Base-by-base conservation (phyloP, 2,797 vertebrate genomes). In the Carapus acus region DNA sequence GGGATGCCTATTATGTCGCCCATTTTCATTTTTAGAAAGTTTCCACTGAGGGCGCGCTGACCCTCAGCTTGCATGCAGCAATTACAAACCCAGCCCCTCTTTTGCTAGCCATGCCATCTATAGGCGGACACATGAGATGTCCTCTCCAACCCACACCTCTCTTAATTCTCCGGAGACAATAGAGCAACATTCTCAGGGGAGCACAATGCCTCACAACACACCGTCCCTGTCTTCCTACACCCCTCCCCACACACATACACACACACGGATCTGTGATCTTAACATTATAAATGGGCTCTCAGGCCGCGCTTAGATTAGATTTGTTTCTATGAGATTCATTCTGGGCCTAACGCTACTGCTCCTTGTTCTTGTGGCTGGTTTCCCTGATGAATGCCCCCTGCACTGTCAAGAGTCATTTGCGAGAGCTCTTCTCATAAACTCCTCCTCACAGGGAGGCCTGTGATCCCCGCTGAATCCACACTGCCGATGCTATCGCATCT, bases 281-380 rank as follows among this genome's bases (percentile, higher is more conserved):
- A 82, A 76, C 71, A 53, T 84, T 82, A 85, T 83, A 82, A 85
- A 86, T 84, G 76, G 73, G 40, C 55, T 81, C 76, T 82, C 74
- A 75, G 69, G 74, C 78, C 69, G 74, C n/a, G 45, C 69, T 78
- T 72, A 46, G 71, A 85, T 86, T 82, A 79, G 75, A 86, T 83
- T 85, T 85, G 81, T 84, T 84, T 80, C 78, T 55, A 67, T 77
- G 77, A 78, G 72, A 85, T 84, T 83, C 73, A 76, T 80, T 80
- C 70, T 58, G 66, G 24, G 74, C 68, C 73, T 72, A 71, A 81
- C 75, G 75, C 79, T 62, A 73, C 65, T 74, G 24, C 74, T 76
- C 59, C n/a, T 69, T 77, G 74, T 76, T 82, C 74, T 75, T 63
- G 70, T 62, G 70, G 78, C 79, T 85, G 84, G 80, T 85, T 84